Percentiles rank a stretch among this genome's conserved stretches.
Conservation (phyloP, 2,888 invertebrate species). For the Conomelus anceps region DNA sequence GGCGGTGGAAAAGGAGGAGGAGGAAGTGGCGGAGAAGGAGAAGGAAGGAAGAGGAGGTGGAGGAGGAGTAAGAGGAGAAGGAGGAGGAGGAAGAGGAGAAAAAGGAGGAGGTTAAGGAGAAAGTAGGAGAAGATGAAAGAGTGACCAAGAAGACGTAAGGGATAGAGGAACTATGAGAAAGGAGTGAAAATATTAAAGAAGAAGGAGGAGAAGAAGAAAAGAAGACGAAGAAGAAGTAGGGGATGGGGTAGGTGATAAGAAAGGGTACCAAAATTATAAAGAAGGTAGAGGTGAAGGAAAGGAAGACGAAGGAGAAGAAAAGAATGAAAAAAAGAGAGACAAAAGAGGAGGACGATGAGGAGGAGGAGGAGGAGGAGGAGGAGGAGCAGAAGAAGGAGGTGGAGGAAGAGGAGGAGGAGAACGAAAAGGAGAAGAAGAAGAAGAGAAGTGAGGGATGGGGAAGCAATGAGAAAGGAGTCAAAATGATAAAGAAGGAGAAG, state of each 20-base stretch:
- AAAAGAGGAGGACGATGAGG: too few species aligned
- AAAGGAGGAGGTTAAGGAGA: background rate
- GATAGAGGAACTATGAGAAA: too few species aligned
- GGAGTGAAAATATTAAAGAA: too few species aligned
- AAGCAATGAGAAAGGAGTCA: background rate
- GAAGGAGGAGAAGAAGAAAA: background rate
- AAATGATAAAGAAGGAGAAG: too few species aligned
- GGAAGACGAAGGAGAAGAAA: background rate
- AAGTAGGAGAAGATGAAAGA: background rate
- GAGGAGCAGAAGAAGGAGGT: too few species aligned
- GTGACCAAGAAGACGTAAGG: too few species aligned
- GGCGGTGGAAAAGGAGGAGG: background rate
- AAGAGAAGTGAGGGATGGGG: too few species aligned
- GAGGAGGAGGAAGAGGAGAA: background rate
- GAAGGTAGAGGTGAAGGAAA: background rate
- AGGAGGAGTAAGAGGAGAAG: background rate
- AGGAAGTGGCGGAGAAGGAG: background rate
- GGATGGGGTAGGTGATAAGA: background rate
- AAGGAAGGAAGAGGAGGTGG: background rate
- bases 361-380: too few species aligned
- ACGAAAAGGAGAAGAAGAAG: too few species aligned
- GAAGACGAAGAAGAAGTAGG: background rate
- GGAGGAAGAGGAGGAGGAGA: too few species aligned
- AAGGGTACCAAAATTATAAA: too few species aligned
- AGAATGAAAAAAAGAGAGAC: too few species aligned